Evolutionary conservation across 2,113 vertebrate genomes (phyloP).

Genomic region (Patagioenas fasciata): DNA sequence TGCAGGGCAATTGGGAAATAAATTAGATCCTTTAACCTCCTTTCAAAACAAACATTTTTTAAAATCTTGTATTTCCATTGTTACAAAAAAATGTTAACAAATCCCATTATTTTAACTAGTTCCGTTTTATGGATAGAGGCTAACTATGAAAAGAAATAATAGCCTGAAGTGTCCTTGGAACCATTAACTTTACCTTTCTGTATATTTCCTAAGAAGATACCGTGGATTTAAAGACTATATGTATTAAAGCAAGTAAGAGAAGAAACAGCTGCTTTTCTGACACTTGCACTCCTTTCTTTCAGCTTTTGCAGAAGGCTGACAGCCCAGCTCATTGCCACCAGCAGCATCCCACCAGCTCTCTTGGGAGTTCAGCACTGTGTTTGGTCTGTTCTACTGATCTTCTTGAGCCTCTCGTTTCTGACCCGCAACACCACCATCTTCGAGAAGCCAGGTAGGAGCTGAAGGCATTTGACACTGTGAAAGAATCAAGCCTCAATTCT

Average conservation of each 20-base stretch:
- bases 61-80: not conserved
- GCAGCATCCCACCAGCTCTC: not conserved
- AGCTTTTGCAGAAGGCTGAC: not conserved
- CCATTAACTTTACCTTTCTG: not conserved
- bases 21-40: not conserved
- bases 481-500: not conserved
- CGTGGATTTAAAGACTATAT: constrained; percentile 2
- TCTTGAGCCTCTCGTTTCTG: not conserved
- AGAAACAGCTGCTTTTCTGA: not conserved
- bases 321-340: not conserved
- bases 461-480: not conserved
- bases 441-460: not conserved
- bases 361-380: not conserved
- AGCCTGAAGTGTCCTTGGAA: not conserved
- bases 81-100: not conserved
- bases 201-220: constrained; percentile 13
- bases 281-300: not conserved
- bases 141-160: not conserved
- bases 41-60: not conserved
- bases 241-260: not conserved
- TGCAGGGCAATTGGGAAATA: not conserved
- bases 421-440: not conserved
- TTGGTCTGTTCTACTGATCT: not conserved
- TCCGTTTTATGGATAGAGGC: not conserved
- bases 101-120: not conserved